These are phyloP conservation scores for Mustelus asterias DNA, from an alignment of 2,113 vertebrate genomes.

Conservation along the genomic window DNA sequence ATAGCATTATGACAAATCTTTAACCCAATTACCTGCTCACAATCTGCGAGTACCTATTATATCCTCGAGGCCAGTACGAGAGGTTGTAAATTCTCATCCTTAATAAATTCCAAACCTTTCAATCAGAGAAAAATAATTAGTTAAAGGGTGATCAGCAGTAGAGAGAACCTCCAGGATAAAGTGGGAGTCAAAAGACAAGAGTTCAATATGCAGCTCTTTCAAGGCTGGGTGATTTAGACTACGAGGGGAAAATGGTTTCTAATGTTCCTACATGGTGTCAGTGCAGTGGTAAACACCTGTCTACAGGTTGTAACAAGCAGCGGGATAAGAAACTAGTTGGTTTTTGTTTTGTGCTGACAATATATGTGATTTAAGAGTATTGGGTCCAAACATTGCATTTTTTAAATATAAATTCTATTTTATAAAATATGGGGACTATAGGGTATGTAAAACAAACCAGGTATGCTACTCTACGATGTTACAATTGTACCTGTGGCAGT, in stretches of 20 bases:
- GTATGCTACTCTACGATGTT: neutral
- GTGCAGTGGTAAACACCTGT: neutral
- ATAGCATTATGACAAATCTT: neutral
- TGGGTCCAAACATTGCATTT: neutral
- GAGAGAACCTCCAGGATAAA: neutral
- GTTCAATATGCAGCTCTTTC: neutral
- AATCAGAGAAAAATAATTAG: neutral
- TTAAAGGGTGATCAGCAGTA: neutral
- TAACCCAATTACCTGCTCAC: neutral
- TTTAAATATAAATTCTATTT: neutral
- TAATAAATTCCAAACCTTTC: neutral
- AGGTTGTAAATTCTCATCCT: neutral
- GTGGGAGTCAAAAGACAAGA: neutral
- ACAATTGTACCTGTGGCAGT: neutral
- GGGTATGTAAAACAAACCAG: neutral
- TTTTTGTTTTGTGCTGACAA: neutral
- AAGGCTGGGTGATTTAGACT: neutral
- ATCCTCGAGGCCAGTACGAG: neutral
- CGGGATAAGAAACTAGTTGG: neutral
- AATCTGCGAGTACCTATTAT: neutral
- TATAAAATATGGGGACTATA: neutral
- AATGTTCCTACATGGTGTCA: neutral
- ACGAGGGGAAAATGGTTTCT: neutral
- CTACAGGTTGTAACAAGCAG: neutral
- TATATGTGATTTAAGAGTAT: neutral